Conservation (phyloP, 2,888 invertebrate species). For the Dichetophora obliterata region DNA sequence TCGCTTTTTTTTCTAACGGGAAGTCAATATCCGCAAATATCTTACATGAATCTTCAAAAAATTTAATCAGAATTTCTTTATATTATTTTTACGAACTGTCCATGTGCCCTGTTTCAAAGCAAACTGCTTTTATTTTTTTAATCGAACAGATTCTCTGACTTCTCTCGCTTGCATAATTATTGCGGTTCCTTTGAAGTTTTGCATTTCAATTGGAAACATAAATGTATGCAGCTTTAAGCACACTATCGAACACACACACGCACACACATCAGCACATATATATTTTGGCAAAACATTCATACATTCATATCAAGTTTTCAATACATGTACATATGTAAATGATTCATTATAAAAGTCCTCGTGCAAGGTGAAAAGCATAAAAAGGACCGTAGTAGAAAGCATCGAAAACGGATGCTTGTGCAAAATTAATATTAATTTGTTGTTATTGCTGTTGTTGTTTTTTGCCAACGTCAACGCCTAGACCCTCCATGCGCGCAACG, state of each 20-base stretch:
- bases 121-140: background rate
- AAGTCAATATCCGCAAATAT: no score
- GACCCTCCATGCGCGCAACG: conserved; percentile 1
- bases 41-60: no score
- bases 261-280: background rate
- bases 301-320: background rate
- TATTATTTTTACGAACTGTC: background rate
- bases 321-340: conserved; percentile 5
- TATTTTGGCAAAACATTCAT: no score
- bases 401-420: background rate
- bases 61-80: no score
- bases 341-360: conserved; percentile 23
- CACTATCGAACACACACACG: conserved; percentile 26
- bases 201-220: conserved; percentile 67
- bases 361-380: background rate
- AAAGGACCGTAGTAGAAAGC: background rate
- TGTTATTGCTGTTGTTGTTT: conserved; percentile 25
- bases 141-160: conserved; percentile 46
- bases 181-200: conserved; percentile 67
- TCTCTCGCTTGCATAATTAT: conserved; percentile 65
- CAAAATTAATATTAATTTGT: conserved; percentile 1
- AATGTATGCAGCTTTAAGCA: conserved; percentile 53
- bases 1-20: no score
- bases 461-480: conserved; percentile 38
- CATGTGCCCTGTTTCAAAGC: background rate